These are phyloP conservation scores for Styela clava DNA, from an alignment of 23 tunicate species.

Conservation along the genomic window DNA sequence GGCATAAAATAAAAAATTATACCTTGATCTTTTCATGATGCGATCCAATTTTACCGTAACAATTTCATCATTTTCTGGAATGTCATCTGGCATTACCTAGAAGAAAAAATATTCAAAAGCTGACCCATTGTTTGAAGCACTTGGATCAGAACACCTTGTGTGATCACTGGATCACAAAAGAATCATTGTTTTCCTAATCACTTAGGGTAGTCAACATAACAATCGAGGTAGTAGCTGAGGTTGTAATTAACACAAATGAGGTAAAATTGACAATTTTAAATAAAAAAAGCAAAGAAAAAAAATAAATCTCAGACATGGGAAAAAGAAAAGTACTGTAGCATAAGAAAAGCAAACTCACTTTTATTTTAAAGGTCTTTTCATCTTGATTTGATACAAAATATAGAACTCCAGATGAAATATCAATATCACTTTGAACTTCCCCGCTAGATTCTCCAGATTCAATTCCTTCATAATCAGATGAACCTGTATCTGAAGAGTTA, in stretches of 20 bases:
- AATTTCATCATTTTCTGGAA: slow-evolving; percentile 75
- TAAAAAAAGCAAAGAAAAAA: too few species aligned
- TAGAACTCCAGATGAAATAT: slow-evolving; percentile 38
- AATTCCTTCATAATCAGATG: background rate
- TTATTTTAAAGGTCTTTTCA: slow-evolving; percentile 36
- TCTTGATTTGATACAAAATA: slow-evolving; percentile 50
- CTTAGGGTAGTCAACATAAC: too few species aligned
- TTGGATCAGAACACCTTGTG: too few species aligned
- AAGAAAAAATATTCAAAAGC: background rate
- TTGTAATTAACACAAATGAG: too few species aligned
- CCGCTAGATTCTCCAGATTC: slow-evolving; percentile 1
- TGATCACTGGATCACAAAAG: too few species aligned
- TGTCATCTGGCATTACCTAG: slow-evolving; percentile 48
- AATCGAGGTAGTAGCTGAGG: too few species aligned
- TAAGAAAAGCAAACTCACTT: slow-evolving; percentile 24
- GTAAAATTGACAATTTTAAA: too few species aligned
- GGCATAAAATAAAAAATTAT: too few species aligned
- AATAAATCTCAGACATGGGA: background rate
- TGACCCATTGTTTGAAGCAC: too few species aligned
- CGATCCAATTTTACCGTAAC: slow-evolving; percentile 34
- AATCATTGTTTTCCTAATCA: too few species aligned
- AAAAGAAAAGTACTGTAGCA: background rate
- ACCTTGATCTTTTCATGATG: slow-evolving; percentile 6
- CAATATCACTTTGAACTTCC: slow-evolving; percentile 46
- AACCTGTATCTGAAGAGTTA: background rate